A percentile compares a stretch with the other conserved stretches of the same genome.
phyloP scores from a whole-genome alignment of 2,797 vertebrate genomes.

The Amblyopsis hoosieri region DNA sequence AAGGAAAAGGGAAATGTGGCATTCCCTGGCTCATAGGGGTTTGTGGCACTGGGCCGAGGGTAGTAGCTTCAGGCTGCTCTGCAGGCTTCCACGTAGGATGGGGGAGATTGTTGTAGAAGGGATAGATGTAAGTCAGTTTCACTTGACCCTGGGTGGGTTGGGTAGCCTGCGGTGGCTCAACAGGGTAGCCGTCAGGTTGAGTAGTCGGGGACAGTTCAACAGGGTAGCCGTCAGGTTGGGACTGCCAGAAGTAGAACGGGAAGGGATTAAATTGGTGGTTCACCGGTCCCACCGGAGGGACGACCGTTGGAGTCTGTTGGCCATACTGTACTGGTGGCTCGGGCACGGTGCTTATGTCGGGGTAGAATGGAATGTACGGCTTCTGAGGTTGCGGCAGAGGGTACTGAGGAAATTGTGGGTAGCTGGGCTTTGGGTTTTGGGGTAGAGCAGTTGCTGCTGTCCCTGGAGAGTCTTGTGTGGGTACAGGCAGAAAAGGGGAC shows the following conservation, averaged over 20 bases:
- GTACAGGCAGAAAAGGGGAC: slow-evolving; percentile 8
- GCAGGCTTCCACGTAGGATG: slow-evolving; percentile 3
- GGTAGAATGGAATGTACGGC: neutral
- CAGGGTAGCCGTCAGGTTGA: neutral
- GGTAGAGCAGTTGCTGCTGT: neutral
- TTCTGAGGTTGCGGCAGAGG: neutral
- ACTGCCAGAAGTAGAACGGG: slow-evolving; percentile 4
- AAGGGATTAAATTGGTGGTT: neutral
- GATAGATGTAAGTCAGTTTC: slow-evolving; percentile 3
- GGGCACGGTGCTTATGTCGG: neutral
- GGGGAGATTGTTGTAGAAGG: neutral
- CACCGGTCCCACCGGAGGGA: neutral
- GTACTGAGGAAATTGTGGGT: neutral
- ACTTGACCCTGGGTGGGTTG: neutral
- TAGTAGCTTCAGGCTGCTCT: neutral
- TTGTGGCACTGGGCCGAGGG: neutral
- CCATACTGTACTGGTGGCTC: neutral
- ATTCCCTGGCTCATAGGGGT: neutral
- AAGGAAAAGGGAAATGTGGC: neutral
- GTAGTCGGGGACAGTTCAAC: neutral
- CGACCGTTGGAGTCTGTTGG: neutral
- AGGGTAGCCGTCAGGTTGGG: neutral
- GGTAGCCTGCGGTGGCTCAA: neutral
- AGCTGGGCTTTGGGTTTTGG: neutral
- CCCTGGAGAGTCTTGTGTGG: neutral